Evolutionary conservation across 1,140 invertebrate genomes (phyloP), one percentile per base, ranked within the genome.

Genomic region (Metaphire vulgaris): DNA sequence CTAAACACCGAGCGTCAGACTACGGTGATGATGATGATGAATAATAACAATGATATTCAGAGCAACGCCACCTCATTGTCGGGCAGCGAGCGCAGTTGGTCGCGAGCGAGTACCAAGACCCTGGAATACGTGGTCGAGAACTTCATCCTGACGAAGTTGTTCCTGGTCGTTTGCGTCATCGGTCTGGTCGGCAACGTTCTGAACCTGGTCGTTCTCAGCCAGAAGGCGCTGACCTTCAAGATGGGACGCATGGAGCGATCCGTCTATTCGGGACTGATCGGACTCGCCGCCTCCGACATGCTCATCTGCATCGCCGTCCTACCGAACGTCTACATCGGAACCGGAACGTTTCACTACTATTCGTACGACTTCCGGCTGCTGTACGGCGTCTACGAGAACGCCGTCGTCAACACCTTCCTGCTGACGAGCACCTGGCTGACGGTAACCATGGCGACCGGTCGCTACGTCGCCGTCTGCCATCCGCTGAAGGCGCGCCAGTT

Each of bases 171-270:
- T 6, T 56, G 33, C 64, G 2, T 74, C 31, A 2, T 74, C 31
- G 72, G 72, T 65, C n/a, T 74, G 56, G n/a, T 74, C 21, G 75
- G 75, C 16, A 76, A 76, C 75, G 31, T 74, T 29, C 64, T 76
- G 69, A 76, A 76, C 75, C 69, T 76, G 72, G 29, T 76, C 0
- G 69, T 76, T 29, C 75, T 76, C 72, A 74, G 69, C 0, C 70
- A 64, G 70, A 69, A 41, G 29, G 33, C 34, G 0, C n/a, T 76
- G 34, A 31, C 30, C 72, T 66, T 21, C n/a, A 33, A 29, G 34
- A 56, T 76, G 34, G 56, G 41, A 41, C 69, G 56, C 1, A 30
- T 73, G 70, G 75, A 76, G 33, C n/a, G 33, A 64, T 73, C 70
- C 71, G 75, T 69, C 70, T 74, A 74, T 70, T 73, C 29, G 6